Base-by-base conservation (phyloP, 1,140 invertebrate genomes). In the Drosophila erecta region DNA sequence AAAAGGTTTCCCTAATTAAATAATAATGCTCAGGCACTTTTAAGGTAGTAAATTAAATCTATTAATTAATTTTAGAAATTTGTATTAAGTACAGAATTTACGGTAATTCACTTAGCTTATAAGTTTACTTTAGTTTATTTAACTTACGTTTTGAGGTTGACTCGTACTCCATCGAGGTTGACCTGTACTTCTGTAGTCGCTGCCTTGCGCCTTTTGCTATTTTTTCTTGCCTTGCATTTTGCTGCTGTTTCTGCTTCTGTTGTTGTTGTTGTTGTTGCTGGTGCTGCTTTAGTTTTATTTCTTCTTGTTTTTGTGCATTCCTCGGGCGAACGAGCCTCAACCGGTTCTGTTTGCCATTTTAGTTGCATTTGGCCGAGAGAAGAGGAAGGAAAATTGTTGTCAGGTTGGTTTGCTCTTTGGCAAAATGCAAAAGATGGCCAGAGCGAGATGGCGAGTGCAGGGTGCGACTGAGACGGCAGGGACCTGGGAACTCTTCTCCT, bases 291-390 rank as follows among this genome's bases (percentile, higher is more conserved):
- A 30, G 30, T 30, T 30, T 30, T 30, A 30, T 10, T 30, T 30
- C 30, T 38, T 17, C n/a, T 41, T 15, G 14, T 41, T 76, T 64
- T 78, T 55, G 79, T 84, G 72, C 80, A 84, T 84, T 84, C 80
- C 80, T 76, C 66, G 62, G 77, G 60, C 54, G 56, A 57, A 59
- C 56, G 65, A 85, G 76, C 81, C 60, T 74, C 71, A 76, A 74
- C 80, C 74, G 70, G 75, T 64, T 70, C 54, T 43, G 49, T 51
- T 83, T 86, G 83, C 83, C 83, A 87, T 86, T 86, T 87, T 69
- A 74, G 76, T 50, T 71, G 61, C 79, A 55, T 37, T 59, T 53
- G 20, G 44, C 24, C 47, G 55, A 22, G 47, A 30, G 47, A 47
- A n/a, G 59, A 30, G 30, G 47, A 24, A 38, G 61, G 56, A 46